These are phyloP conservation scores for Ctenopoma multispine DNA, from an alignment of 2,797 vertebrate species.

Conservation along the genomic window DNA sequence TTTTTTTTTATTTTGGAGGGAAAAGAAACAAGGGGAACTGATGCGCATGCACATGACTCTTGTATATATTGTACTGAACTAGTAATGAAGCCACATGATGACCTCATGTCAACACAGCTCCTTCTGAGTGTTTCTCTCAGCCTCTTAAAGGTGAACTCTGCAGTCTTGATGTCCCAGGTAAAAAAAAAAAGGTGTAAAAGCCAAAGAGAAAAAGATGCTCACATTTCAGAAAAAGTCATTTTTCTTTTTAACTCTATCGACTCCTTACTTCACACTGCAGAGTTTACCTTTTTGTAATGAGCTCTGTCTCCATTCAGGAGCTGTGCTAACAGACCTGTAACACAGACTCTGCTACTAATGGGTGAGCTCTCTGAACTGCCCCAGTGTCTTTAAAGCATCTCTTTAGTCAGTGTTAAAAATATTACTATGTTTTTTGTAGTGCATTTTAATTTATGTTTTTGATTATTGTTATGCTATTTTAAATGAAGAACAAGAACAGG, in stretches of 20 bases:
- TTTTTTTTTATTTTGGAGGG: conserved; percentile 8
- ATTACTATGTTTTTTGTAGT: conserved; percentile 70
- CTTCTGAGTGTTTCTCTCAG: conserved; percentile 27
- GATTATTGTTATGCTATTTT: conserved; percentile 80
- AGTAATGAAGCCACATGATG: conserved; percentile 48
- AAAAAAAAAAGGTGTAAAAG: conserved; percentile 48
- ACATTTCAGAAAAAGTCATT: conserved; percentile 11
- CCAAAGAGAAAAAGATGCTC: conserved; percentile 40
- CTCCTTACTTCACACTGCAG: conserved; percentile 43
- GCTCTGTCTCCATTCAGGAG: conserved; percentile 23
- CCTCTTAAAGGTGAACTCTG: conserved; percentile 58
- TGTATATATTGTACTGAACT: conserved; percentile 73
- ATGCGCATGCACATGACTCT: conserved; percentile 75
- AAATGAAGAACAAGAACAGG: conserved; percentile 74
- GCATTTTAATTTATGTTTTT: conserved; percentile 86
- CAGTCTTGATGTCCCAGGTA: conserved; percentile 12
- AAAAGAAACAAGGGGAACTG: conserved; percentile 50
- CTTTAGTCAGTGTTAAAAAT: conserved; percentile 75
- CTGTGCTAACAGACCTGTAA: conserved; percentile 53
- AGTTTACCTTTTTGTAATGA: conserved; percentile 44
- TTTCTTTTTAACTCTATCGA: not conserved
- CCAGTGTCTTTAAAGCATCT: conserved; percentile 71
- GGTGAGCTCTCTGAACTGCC: conserved; percentile 37
- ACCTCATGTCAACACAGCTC: conserved; percentile 63
- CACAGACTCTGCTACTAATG: conserved; percentile 48